Conservation (phyloP, 2,113 vertebrate species). For the Scophthalmus maximus region DNA sequence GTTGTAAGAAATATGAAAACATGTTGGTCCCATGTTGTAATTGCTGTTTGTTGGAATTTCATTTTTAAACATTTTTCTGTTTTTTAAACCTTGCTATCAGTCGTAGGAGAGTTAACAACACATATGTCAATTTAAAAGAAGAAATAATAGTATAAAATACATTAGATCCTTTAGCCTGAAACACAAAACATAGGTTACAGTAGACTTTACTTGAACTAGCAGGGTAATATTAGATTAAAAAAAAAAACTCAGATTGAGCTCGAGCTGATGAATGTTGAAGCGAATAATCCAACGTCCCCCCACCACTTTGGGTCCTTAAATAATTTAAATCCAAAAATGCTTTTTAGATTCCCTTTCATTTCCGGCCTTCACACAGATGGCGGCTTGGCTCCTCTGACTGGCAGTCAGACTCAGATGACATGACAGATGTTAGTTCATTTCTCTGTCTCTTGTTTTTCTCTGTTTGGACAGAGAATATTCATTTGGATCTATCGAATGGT, state of each 20-base stretch:
- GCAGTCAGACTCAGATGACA: constrained; percentile 60
- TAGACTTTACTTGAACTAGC: too few relatives aligned
- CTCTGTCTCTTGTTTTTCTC: constrained; percentile 49
- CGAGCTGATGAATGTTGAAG: constrained; percentile 4
- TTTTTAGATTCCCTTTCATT: constrained; percentile 51
- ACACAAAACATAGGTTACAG: neutral
- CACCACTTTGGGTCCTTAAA: constrained; percentile 42
- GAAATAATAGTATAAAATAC: too few relatives aligned
- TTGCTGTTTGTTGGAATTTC: too few relatives aligned
- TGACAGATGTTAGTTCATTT: constrained; percentile 70
- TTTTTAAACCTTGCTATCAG: too few relatives aligned
- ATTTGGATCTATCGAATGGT: constrained; percentile 46
- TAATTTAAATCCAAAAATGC: constrained; percentile 42
- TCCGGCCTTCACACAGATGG: constrained; percentile 55
- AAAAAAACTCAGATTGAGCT: too few relatives aligned
- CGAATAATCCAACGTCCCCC: constrained; percentile 25
- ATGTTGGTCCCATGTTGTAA: too few relatives aligned
- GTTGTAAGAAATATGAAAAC: too few relatives aligned
- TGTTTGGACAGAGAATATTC: constrained; percentile 61
- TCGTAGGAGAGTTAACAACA: too few relatives aligned
- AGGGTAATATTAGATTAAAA: too few relatives aligned
- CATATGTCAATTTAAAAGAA: too few relatives aligned
- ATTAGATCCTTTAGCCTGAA: too few relatives aligned
- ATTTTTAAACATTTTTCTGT: too few relatives aligned
- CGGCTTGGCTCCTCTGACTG: constrained; percentile 65